Percentiles rank a stretch among this genome's conserved stretches.
Evolutionary conservation across 2,113 vertebrate genomes (phyloP).

Genomic region (Rhineura floridana): DNA sequence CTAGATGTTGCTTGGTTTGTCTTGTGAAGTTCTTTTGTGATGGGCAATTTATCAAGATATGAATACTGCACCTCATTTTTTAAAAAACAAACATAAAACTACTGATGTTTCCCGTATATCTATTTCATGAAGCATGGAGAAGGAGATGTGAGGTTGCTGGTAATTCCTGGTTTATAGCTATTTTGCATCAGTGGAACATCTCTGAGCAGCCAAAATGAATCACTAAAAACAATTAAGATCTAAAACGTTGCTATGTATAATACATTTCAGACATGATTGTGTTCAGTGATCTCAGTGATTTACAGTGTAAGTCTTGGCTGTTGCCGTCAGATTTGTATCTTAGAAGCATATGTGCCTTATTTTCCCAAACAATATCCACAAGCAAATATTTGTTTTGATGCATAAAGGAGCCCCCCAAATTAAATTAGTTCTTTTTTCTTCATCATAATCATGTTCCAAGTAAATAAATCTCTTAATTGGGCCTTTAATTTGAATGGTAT

Average conservation of each 20-base stretch:
- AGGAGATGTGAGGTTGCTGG: not conserved
- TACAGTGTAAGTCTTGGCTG: not conserved
- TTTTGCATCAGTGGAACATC: not conserved
- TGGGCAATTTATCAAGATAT: too few species aligned
- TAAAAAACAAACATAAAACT: too few species aligned
- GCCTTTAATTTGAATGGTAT: not conserved
- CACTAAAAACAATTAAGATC: not conserved
- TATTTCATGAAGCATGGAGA: not conserved
- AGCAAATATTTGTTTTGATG: not conserved
- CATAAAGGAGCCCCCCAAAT: not conserved
- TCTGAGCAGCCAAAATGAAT: not conserved
- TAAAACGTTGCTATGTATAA: not conserved
- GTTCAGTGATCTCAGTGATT: slow-evolving; percentile 1
- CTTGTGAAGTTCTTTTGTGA: too few species aligned
- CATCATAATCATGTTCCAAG: not conserved
- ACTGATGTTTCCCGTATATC: not conserved
- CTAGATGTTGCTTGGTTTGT: too few species aligned
- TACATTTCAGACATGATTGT: not conserved
- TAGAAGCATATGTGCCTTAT: slow-evolving; percentile 29
- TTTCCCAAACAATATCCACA: slow-evolving; percentile 20
- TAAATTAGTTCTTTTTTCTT: too few species aligned
- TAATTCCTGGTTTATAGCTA: not conserved
- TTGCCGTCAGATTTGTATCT: not conserved
- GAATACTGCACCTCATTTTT: too few species aligned
- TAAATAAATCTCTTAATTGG: slow-evolving; percentile 35